Percentiles rank a stretch among this genome's conserved stretches.
Evolutionary conservation across 2,888 invertebrate genomes (phyloP).

Genomic region (Meiosimyza decipiens): DNA sequence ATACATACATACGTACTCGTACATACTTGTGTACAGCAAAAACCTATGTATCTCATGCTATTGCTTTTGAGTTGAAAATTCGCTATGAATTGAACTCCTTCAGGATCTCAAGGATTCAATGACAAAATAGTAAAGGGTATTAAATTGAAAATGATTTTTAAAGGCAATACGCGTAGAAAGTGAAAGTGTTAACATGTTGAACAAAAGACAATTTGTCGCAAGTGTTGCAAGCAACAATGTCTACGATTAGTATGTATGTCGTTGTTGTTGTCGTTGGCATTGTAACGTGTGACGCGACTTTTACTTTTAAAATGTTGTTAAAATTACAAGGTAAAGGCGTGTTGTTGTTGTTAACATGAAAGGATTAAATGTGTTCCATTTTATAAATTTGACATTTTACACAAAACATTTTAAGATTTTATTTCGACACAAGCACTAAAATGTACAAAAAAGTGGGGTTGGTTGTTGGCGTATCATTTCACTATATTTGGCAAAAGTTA

Average conservation of each 20-base stretch:
- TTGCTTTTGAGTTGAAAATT: background rate
- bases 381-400: conserved; percentile 28
- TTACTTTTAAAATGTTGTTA: conserved; percentile 41
- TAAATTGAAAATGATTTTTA: background rate
- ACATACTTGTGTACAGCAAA: too few species aligned
- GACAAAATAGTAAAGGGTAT: background rate
- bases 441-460: conserved; percentile 15
- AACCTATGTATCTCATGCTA: background rate
- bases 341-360: conserved; percentile 23
- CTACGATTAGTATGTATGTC: conserved; percentile 29
- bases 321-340: background rate
- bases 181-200: conserved; percentile 50
- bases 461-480: too few species aligned
- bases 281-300: conserved; percentile 46
- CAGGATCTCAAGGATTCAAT: background rate
- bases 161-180: conserved; percentile 6
- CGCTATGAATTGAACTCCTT: conserved; percentile 14
- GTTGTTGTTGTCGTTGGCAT: conserved; percentile 27
- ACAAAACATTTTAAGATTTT: conserved; percentile 32
- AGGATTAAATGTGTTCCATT: conserved; percentile 24
- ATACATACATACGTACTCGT: background rate
- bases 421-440: conserved; percentile 1
- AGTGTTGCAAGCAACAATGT: conserved; percentile 48
- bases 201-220: conserved; percentile 52
- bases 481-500: too few species aligned